Percentiles rank a stretch among this genome's conserved stretches.
Conservation (phyloP, 1,140 invertebrate species). For the Danaus plexippus region DNA sequence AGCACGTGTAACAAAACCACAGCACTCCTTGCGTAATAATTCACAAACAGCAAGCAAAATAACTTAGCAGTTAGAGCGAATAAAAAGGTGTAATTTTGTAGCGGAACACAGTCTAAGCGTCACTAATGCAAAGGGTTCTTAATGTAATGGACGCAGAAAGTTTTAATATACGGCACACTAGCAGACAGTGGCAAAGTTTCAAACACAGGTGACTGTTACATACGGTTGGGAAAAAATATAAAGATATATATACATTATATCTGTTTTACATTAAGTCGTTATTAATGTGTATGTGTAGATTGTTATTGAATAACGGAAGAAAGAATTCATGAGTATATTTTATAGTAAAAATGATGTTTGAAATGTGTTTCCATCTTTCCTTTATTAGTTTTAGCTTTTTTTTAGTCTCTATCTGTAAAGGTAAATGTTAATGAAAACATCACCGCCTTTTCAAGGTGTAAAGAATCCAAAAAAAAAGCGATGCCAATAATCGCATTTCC, state of each 20-base stretch:
- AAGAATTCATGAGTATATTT: too few species aligned
- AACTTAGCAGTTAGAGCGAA: slow-evolving; percentile 14
- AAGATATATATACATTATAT: not conserved
- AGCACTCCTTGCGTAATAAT: not conserved
- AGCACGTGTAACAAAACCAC: not conserved
- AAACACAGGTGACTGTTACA: slow-evolving; percentile 12
- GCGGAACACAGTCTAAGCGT: slow-evolving; percentile 23
- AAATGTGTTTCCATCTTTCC: too few species aligned
- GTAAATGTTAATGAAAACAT: too few species aligned
- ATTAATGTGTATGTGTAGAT: too few species aligned
- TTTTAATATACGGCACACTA: slow-evolving; percentile 50
- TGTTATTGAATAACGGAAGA: too few species aligned
- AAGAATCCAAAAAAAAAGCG: too few species aligned
- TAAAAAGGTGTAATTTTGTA: slow-evolving; percentile 22
- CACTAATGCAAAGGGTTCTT: slow-evolving; percentile 36
- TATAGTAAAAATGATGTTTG: not conserved
- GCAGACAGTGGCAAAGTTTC: slow-evolving; percentile 40
- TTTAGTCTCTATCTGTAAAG: too few species aligned
- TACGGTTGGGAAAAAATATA: slow-evolving; percentile 3
- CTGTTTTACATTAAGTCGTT: slow-evolving; percentile 3
- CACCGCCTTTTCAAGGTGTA: too few species aligned
- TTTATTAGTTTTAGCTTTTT: too few species aligned
- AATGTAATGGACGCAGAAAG: slow-evolving; percentile 49
- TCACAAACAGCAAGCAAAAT: not conserved
- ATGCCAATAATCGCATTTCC: too few species aligned